Evolutionary conservation across 2,888 invertebrate species (phyloP), one percentile per base, ranked within the genome.

Genomic region (Cerastis leucographa): DNA sequence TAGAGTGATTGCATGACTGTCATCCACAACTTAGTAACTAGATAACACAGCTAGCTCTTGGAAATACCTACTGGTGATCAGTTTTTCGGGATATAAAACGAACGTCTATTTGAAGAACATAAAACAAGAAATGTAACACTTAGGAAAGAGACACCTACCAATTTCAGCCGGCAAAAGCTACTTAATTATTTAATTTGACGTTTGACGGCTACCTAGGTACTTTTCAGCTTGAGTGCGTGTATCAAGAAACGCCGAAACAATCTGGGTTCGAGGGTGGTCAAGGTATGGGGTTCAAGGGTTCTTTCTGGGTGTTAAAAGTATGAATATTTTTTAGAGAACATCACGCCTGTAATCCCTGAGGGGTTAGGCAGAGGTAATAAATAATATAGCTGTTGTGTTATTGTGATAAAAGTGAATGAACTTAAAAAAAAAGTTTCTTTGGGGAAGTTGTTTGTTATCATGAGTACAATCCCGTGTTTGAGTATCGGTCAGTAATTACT

Each of bases 211-310:
- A 62, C 40, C 40, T 64, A 14, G 14, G 14, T 67, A 64, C 42
- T 64, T 56, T 29, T 4, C 22, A 19, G 29, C 40, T 5, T 19
- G 5, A 14, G 11, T 25, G 22, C 35, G 35, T 25, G 22, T 35
- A 44, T 35, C 25, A 54, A 76, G 46, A 71, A 42, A 70, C 19
- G 11, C 12, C 0, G 22, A 14, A 68, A 67, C 0, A 42, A 70
- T 22, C 6, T 44, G 25, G 49, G 72, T 61, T 80, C 76, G 80
- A 80, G 51, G 80, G 11, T 22, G 51, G 61, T 35, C 76, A 71
- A 71, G 19, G 25, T 12, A 40, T 25, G 6, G 3, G 25, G 79
- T 42, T 42, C 59, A 51, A 79, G 29, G 56, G n/a, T 11, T n/a
- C 1, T 29, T 56, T 17, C 14, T 3, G 4, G 12, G 17, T 35